Evolutionary conservation across 2,113 vertebrate species (phyloP), one percentile per base, ranked within the genome.

Genomic region (Calidris pugnax): DNA sequence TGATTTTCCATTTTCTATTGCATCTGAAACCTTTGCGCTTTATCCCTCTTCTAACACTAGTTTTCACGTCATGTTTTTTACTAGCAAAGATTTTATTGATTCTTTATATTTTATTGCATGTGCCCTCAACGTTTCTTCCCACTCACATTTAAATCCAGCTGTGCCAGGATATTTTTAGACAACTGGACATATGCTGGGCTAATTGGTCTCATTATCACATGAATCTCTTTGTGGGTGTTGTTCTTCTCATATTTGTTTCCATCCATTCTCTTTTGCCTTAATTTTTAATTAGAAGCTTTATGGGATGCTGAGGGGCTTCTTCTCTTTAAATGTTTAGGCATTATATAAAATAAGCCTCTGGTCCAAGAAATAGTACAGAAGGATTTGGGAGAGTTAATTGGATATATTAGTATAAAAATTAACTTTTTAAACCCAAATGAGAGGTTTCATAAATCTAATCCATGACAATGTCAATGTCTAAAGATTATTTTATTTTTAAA

Each of bases 261-360:
- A 26, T n/a, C n/a, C 72, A 6, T 59, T 85, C 10, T 76, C 6
- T 62, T 86, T 66, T 66, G 14, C 30, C 12, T 48, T 20, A 15
- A 50, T 57, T 91, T 84, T 69, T 19, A 84, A 26, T 43, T 27
- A 39, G 33, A 92, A 66, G 4, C 2, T 39, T 78, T 73, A 68
- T 37, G 5, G 17, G 14, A 3, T 60, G 21, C 9, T 53, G 12
- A 3, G 0, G 2, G 1, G 9, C 39, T 9, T 79, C 19, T 62
- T 90, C 8, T 35, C 15, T 69, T 83, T 89, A 68, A 64, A 15
- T 48, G 13, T 27, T 19, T 43, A 84, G 8, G 2, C 8, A 37
- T 41, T 17, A 50, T 8, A 21, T 14, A 92, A 95, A 89, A 62
- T 37, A 86, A 47, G 5, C 7, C n/a, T 67, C 9, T 72, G 9